A percentile compares a stretch with the other conserved stretches of the same genome.
Conservation (phyloP, 2,888 invertebrate genomes). For the Caenorhabditis panamensis region DNA sequence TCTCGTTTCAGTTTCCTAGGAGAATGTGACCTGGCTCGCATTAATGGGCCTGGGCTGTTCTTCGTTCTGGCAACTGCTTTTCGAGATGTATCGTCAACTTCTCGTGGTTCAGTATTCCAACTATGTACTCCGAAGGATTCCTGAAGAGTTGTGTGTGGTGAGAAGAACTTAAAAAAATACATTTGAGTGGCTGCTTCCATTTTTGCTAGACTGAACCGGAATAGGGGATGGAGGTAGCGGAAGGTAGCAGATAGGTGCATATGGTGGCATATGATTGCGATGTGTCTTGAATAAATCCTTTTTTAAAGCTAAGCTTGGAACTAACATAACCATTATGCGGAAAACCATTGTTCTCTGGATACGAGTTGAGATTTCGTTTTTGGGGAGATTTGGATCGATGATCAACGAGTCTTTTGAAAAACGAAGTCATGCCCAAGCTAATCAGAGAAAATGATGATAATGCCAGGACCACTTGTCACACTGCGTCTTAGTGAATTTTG, state of each 20-base stretch:
- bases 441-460: no score
- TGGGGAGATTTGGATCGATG: slow-evolving; percentile 66
- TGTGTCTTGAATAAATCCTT: no score
- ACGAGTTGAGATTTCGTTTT: slow-evolving; percentile 27
- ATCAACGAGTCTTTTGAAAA: slow-evolving; percentile 65
- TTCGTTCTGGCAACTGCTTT: not conserved
- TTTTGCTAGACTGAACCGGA: slow-evolving; percentile 9
- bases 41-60: slow-evolving; percentile 48
- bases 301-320: no score
- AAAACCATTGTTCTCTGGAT: no score
- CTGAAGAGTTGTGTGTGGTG: slow-evolving; percentile 60
- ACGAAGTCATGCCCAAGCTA: slow-evolving; percentile 56
- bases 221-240: slow-evolving; percentile 55
- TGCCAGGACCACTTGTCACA: not conserved
- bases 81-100: slow-evolving; percentile 49
- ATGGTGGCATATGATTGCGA: not conserved
- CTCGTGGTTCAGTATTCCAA: slow-evolving; percentile 72
- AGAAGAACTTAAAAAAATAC: no score
- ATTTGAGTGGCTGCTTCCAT: slow-evolving; percentile 55
- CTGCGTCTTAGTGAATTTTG: not conserved
- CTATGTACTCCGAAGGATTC: slow-evolving; percentile 71
- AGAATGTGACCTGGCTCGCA: slow-evolving; percentile 63
- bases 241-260: slow-evolving; percentile 50
- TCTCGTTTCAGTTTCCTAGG: slow-evolving; percentile 56
- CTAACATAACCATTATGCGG: no score